These are phyloP conservation scores for Germaria angustata DNA, from an alignment of 2,888 invertebrate species.

Conservation along the genomic window DNA sequence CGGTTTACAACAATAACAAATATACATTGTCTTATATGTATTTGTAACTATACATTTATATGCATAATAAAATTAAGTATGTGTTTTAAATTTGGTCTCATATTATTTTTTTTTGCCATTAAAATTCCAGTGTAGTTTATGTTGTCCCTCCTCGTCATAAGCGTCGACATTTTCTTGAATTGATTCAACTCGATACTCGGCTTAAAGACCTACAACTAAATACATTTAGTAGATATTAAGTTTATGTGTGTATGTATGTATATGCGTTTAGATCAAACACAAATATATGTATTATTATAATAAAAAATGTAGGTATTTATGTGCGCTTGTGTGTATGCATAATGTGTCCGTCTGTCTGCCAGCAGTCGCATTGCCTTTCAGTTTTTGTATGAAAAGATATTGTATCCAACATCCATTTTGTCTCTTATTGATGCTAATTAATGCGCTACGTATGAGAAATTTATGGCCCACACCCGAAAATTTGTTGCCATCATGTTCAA, in stretches of 20 bases:
- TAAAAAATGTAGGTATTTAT: background rate
- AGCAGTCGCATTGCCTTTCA: background rate
- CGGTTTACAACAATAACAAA: background rate
- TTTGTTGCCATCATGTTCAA: slow-evolving; percentile 58
- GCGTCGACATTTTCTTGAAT: background rate
- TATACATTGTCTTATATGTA: no score
- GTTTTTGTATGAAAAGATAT: slow-evolving; percentile 45
- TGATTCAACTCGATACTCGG: slow-evolving; percentile 11
- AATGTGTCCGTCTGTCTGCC: background rate
- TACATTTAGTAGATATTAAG: background rate
- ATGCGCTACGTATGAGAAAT: slow-evolving; percentile 78
- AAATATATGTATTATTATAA: background rate
- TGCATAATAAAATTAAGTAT: background rate
- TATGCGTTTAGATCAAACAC: background rate
- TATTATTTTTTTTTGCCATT: slow-evolving; percentile 25
- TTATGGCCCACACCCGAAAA: slow-evolving; percentile 78
- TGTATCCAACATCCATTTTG: slow-evolving; percentile 62
- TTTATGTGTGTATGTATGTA: background rate
- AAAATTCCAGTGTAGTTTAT: slow-evolving; percentile 14
- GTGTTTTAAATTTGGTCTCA: background rate
- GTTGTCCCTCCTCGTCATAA: background rate
- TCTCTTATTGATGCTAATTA: slow-evolving; percentile 76
- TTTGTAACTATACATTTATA: no score
- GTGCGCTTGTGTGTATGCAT: background rate
- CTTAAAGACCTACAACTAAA: background rate